Evolutionary conservation across 2,797 vertebrate species (phyloP).

Genomic region (Botia kubotai): DNA sequence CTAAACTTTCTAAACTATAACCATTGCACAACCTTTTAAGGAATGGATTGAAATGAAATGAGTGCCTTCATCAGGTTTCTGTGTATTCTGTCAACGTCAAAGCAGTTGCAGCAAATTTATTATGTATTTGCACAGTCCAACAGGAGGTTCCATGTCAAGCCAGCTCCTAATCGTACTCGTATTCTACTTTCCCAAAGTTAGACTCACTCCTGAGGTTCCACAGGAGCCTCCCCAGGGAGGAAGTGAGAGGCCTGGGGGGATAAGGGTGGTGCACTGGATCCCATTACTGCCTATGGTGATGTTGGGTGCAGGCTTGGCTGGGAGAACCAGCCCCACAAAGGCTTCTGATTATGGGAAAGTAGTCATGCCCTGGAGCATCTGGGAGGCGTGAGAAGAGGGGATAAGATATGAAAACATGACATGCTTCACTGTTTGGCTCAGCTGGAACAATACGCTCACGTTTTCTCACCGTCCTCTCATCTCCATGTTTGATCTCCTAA

Average conservation of each 20-base stretch:
- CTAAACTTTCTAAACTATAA: slow-evolving; percentile 57
- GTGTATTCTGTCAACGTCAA: slow-evolving; percentile 52
- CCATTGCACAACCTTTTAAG: slow-evolving; percentile 10
- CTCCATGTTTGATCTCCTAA: slow-evolving; percentile 72
- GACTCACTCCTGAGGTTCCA: slow-evolving; percentile 61
- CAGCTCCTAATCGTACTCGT: slow-evolving; percentile 56
- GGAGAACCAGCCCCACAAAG: slow-evolving; percentile 68
- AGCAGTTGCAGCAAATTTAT: slow-evolving; percentile 52
- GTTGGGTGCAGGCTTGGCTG: slow-evolving; percentile 61
- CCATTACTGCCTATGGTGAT: slow-evolving; percentile 56
- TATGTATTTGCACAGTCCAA: slow-evolving; percentile 34
- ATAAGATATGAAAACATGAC: slow-evolving; percentile 79
- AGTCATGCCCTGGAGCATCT: slow-evolving; percentile 73
- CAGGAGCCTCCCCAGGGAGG: slow-evolving; percentile 47
- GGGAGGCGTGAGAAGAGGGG: slow-evolving; percentile 65
- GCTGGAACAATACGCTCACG: slow-evolving; percentile 70
- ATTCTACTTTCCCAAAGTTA: slow-evolving; percentile 62
- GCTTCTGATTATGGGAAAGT: slow-evolving; percentile 73
- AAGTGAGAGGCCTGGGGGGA: slow-evolving; percentile 57
- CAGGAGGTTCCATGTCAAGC: slow-evolving; percentile 63
- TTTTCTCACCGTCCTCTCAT: slow-evolving; percentile 48
- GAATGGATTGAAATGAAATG: slow-evolving; percentile 26
- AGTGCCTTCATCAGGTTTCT: slow-evolving; percentile 50
- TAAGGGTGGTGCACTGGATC: slow-evolving; percentile 55
- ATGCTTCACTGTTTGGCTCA: slow-evolving; percentile 70